A percentile compares a stretch with the other conserved stretches of the same genome.
Conservation (phyloP, 2,888 invertebrate species). For the Cephus nigrinus region DNA sequence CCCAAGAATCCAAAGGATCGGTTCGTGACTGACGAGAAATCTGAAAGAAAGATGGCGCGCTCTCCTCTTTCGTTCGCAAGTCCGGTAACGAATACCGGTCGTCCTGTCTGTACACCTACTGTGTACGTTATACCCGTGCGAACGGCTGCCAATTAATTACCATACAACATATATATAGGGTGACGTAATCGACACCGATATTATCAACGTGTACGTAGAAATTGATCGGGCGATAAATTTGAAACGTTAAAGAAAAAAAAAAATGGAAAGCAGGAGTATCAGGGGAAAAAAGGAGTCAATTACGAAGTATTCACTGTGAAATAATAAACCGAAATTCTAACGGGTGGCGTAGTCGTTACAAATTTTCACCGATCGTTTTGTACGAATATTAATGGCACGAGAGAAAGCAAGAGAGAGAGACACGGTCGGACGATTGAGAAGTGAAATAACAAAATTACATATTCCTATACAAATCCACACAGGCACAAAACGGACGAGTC, state of each 20-base stretch:
- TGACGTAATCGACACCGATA: not conserved
- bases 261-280: not conserved
- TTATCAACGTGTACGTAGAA: not conserved
- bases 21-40: not conserved
- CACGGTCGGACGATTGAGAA: slow-evolving; percentile 1
- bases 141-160: not conserved
- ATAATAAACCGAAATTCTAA: not conserved
- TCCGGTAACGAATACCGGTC: not conserved
- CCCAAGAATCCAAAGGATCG: not conserved
- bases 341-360: slow-evolving; percentile 5
- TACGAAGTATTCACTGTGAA: not conserved
- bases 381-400: not conserved
- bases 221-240: not conserved
- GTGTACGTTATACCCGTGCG: not conserved
- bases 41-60: not conserved
- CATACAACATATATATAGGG: not conserved
- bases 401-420: slow-evolving; percentile 11
- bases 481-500: not conserved
- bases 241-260: not conserved
- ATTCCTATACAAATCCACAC: not conserved
- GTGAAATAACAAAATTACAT: slow-evolving; percentile 1
- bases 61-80: not conserved
- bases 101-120: not conserved
- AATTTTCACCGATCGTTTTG: not conserved
- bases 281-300: not conserved